Evolutionary conservation across 64 coral and sea anemone species (phyloP).

Genomic region (Anthopleura sola): DNA sequence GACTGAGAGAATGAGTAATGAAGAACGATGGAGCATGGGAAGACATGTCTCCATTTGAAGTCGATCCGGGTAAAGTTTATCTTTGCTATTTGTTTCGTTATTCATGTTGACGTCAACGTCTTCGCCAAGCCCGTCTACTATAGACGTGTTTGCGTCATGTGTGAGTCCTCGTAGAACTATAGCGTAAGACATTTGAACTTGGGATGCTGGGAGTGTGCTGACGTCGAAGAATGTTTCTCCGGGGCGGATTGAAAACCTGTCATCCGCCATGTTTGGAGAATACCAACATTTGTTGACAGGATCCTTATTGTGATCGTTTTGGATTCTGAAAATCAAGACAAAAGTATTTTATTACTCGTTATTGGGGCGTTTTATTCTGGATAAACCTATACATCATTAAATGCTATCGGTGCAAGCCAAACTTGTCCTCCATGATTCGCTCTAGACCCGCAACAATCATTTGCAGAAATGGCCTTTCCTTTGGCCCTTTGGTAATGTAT

Average conservation of each 20-base stretch:
- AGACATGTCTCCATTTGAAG: neutral
- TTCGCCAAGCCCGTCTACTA: conserved; percentile 50
- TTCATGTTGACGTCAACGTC: neutral
- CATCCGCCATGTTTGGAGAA: conserved; percentile 43
- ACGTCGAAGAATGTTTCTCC: conserved; percentile 72
- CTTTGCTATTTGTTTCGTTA: conserved; percentile 1
- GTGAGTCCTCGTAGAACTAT: conserved; percentile 58
- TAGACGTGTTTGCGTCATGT: conserved; percentile 23
- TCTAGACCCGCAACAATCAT: no score
- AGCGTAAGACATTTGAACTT: conserved; percentile 69
- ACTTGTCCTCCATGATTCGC: no score
- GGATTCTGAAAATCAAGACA: neutral
- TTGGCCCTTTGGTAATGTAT: no score
- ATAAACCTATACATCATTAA: neutral
- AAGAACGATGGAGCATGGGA: conserved; percentile 54
- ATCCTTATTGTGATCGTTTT: conserved; percentile 7
- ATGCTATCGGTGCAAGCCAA: no score
- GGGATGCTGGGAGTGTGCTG: conserved; percentile 51
- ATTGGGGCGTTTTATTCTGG: neutral
- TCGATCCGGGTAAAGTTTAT: neutral
- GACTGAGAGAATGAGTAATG: conserved; percentile 53
- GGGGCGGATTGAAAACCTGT: conserved; percentile 81
- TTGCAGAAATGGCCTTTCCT: no score
- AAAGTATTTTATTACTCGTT: neutral
- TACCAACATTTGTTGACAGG: conserved; percentile 45